Conservation (phyloP, 2,113 vertebrate genomes). For the Pterophyllum scalare region DNA sequence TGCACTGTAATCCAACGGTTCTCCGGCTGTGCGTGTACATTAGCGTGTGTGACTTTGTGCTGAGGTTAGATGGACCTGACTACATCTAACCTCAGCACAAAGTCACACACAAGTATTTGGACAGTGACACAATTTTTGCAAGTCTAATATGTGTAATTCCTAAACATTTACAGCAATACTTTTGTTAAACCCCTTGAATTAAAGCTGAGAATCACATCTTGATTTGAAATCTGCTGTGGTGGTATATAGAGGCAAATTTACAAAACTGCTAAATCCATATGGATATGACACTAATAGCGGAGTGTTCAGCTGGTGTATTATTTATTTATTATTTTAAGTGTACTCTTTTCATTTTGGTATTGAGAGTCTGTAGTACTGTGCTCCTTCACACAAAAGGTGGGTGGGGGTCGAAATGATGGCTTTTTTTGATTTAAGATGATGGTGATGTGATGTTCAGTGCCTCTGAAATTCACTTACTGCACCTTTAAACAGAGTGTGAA, state of each 20-base stretch:
- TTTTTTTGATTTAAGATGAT: neutral
- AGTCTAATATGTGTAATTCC: neutral
- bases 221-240: neutral
- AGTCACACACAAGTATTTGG: too few relatives aligned
- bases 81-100: too few relatives aligned
- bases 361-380: neutral
- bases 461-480: neutral
- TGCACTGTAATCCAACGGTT: too few relatives aligned
- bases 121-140: neutral
- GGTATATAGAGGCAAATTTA: too few relatives aligned
- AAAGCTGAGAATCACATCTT: neutral
- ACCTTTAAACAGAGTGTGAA: fast-evolving
- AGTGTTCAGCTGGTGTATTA: neutral
- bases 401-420: neutral
- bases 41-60: neutral
- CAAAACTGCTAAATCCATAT: neutral
- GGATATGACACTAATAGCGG: neutral
- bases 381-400: neutral
- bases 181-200: neutral
- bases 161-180: neutral
- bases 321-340: fast-evolving
- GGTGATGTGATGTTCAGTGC: neutral
- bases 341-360: neutral
- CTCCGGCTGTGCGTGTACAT: too few relatives aligned
- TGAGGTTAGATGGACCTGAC: too few relatives aligned